phyloP scores from a whole-genome alignment of 2,113 vertebrate species.

The Nyctibius bracteatus region DNA sequence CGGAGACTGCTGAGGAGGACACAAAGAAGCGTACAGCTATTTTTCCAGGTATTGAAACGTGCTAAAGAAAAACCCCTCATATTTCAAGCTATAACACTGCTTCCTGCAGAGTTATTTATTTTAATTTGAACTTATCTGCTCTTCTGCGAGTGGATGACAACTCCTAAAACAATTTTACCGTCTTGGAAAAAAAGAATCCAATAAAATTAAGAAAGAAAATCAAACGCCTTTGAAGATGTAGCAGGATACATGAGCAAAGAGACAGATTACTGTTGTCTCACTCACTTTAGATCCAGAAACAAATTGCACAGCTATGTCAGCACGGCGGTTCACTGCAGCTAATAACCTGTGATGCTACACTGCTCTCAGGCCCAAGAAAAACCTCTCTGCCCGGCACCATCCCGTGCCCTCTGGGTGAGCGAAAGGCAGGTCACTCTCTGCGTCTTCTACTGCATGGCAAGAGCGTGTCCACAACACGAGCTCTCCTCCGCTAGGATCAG shows the following conservation, averaged over 20 bases:
- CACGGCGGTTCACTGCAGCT: neutral
- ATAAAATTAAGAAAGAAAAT: neutral
- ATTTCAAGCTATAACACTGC: neutral
- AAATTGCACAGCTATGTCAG: neutral
- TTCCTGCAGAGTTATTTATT: neutral
- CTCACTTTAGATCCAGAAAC: neutral
- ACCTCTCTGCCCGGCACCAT: neutral
- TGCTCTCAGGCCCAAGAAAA: neutral
- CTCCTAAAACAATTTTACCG: neutral
- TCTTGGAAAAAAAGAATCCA: neutral
- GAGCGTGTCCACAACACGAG: neutral
- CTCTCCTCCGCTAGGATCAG: neutral
- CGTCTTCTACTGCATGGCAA: neutral
- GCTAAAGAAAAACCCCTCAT: neutral
- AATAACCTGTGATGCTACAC: neutral
- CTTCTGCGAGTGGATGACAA: neutral
- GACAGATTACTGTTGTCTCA: neutral
- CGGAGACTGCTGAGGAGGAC: neutral
- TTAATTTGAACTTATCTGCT: neutral
- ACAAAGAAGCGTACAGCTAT: fast-evolving
- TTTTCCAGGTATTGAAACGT: neutral
- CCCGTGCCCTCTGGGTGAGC: fast-evolving
- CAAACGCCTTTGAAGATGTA: neutral
- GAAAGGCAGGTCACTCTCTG: neutral
- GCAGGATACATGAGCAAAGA: neutral